Percentiles rank a stretch among this genome's conserved stretches.
These are phyloP conservation scores for Aethes cnicana DNA, from an alignment of 2,888 invertebrate species.

Conservation along the genomic window DNA sequence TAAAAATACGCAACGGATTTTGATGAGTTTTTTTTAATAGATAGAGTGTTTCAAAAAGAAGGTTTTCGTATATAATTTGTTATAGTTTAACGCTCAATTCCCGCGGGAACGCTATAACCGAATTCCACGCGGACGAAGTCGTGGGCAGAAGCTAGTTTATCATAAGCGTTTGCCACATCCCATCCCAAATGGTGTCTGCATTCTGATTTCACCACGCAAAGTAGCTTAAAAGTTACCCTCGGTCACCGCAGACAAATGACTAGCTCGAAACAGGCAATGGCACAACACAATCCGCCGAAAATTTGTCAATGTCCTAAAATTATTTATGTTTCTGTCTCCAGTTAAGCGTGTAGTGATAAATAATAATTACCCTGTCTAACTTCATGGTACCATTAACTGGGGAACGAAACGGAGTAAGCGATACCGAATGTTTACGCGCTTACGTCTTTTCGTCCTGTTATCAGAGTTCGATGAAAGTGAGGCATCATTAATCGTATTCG, in stretches of 20 bases:
- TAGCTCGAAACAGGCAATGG: slow-evolving; percentile 14
- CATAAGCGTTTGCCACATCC: too few species aligned
- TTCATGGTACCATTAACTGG: slow-evolving; percentile 20
- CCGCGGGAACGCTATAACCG: too few species aligned
- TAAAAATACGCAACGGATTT: too few species aligned
- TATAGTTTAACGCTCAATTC: too few species aligned
- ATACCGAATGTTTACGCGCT: neutral
- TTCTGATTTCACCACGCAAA: neutral
- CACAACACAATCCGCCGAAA: slow-evolving; percentile 4
- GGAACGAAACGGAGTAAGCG: neutral
- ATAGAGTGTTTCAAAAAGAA: too few species aligned
- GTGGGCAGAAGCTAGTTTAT: too few species aligned
- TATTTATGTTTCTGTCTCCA: slow-evolving; percentile 18
- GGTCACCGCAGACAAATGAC: slow-evolving; percentile 17
- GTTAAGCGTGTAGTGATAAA: slow-evolving; percentile 27
- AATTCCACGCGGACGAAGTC: too few species aligned
- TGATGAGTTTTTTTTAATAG: too few species aligned
- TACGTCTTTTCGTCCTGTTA: neutral
- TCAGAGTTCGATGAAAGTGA: slow-evolving; percentile 16
- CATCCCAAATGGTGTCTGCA: slow-evolving; percentile 7
- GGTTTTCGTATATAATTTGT: too few species aligned
- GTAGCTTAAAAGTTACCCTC: slow-evolving; percentile 3
- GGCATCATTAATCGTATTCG: slow-evolving; percentile 27
- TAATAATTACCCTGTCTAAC: slow-evolving; percentile 30
- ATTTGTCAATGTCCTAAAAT: slow-evolving; percentile 28